Conservation (phyloP, 2,888 invertebrate species). For the Myathropa florea region DNA sequence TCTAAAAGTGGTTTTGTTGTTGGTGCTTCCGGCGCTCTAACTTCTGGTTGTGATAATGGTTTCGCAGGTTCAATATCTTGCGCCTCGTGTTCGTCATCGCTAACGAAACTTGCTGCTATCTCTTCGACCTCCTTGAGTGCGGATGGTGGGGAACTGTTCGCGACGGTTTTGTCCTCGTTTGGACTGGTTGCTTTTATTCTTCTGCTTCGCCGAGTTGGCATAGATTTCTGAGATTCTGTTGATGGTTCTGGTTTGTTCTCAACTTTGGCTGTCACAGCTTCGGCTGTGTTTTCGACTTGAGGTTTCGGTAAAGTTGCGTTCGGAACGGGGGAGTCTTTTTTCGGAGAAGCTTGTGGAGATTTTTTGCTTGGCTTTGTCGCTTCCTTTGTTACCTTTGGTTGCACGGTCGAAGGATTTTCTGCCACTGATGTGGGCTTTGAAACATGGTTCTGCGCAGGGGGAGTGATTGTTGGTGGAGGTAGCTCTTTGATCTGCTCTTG, state of each 20-base stretch:
- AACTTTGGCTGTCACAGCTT: neutral
- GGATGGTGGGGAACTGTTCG: slow-evolving; percentile 18
- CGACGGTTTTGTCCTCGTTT: neutral
- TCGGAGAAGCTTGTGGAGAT: slow-evolving; percentile 1
- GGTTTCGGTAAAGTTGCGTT: neutral
- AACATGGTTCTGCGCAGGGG: neutral
- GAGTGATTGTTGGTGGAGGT: neutral
- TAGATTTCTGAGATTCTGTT: slow-evolving; percentile 37
- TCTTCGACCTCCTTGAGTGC: slow-evolving; percentile 70
- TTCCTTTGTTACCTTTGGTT: slow-evolving; percentile 12
- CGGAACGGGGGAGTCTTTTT: neutral
- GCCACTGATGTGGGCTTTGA: neutral
- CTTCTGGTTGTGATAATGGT: neutral
- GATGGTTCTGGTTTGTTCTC: slow-evolving; percentile 34
- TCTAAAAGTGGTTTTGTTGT: neutral
- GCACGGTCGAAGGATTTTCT: neutral
- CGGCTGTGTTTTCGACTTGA: neutral
- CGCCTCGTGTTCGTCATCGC: slow-evolving; percentile 57
- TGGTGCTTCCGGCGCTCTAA: neutral
- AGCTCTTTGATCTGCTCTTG: neutral
- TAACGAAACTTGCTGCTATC: slow-evolving; percentile 72
- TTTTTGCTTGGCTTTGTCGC: slow-evolving; percentile 13
- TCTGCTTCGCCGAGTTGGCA: slow-evolving; percentile 48
- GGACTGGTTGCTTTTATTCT: slow-evolving; percentile 34
- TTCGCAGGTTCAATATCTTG: neutral